Base-by-base conservation (phyloP, 2,797 vertebrate genomes). In the Champsocephalus gunnari region DNA sequence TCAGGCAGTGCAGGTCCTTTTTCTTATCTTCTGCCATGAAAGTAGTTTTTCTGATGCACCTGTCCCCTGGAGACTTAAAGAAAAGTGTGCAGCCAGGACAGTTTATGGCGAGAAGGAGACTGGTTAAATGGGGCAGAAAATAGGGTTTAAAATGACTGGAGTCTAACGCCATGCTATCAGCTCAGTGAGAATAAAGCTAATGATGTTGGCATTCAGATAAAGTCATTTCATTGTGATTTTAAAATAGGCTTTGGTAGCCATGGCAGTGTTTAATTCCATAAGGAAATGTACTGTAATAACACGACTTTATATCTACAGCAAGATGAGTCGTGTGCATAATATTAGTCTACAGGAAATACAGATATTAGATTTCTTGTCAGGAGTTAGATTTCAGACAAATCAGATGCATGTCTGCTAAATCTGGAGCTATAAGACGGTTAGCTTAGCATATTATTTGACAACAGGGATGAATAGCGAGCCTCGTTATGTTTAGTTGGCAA, bases 11-110 rank as follows among this genome's bases (percentile, higher is more conserved):
- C 2, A 3, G 71, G 17, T 38, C 43, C 75, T 19, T 71, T 28
- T 73, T 79, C 62, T 83, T 74, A 84, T 84, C 79, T 65, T 68
- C 67, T 67, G n/a, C 64, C 53, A 24, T 28, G 24, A 77, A 81
- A 71, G 67, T 12, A 57, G 53, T 32, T 73, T 80, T 70, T 72
- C 57, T 53, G 64, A 81, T 51, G 74, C 79, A 88, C 79, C 73
- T 77, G 51, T 69, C 58, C 58, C 60, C 68, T 71, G 28, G 12
- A 68, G 74, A 78, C 73, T 81, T 72, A 45, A 48, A 79, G 79
- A 50, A 56, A 75, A 64, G 21, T 49, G 55, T 21, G 48, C 45
- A 65, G 34, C 63, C 67, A 75, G 66, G 74, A 75, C 70, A 70
- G 45, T 71, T 50, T 73, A 49, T 64, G 50, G 73, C 54, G 71